These are phyloP conservation scores for Pogonognathellus flavescens DNA, from an alignment of 1,140 invertebrate species.

Conservation along the genomic window DNA sequence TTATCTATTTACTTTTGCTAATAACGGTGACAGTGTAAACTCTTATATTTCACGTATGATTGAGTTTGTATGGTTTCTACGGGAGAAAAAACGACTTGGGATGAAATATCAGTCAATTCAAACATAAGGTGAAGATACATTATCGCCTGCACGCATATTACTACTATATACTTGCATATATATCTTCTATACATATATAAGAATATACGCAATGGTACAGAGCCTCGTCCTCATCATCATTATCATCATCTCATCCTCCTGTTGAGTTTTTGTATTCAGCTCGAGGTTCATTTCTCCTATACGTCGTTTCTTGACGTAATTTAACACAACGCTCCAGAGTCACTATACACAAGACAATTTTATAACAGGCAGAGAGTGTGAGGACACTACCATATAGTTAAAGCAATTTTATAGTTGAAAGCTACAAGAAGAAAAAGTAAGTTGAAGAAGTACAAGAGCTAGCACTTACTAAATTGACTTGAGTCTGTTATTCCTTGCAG, in stretches of 20 bases:
- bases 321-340: too few species aligned
- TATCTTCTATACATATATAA: too few species aligned
- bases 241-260: slow-evolving; percentile 38
- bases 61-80: slow-evolving; percentile 3
- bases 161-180: too few species aligned
- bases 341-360: not conserved
- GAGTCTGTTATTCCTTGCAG: too few species aligned
- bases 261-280: slow-evolving; percentile 27
- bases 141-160: not conserved
- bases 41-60: not conserved
- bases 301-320: not conserved
- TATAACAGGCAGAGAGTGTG: not conserved
- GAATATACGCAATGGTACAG: not conserved
- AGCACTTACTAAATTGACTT: too few species aligned
- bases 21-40: not conserved
- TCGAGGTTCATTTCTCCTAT: not conserved
- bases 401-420: not conserved
- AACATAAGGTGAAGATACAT: not conserved
- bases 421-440: not conserved
- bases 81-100: not conserved
- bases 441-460: too few species aligned
- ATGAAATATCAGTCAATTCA: not conserved
- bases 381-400: not conserved
- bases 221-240: slow-evolving; percentile 20
- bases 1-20: not conserved